Evolutionary conservation across 1,140 invertebrate genomes (phyloP), one percentile per base, ranked within the genome.

Genomic region (Heliconius eleuchia): DNA sequence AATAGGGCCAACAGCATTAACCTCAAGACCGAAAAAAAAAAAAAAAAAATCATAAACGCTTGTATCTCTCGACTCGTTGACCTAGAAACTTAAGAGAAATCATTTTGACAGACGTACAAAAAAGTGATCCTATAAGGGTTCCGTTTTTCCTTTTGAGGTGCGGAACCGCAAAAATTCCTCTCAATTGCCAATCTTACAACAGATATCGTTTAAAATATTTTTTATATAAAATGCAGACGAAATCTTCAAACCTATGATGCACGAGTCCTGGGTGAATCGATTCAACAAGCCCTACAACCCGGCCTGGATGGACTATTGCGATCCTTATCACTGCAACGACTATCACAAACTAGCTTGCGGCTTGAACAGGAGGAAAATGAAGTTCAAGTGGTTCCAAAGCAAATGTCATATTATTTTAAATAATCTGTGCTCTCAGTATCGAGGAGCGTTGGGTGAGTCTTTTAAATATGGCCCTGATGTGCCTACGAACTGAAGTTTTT

Each of bases 281-380:
- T 86, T 83, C 79, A 57, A 74, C 0, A 76, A 84, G 19, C 84
- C 84, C 0, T 90, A 80, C 73, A 23, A 87, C 19, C 85, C 91
- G 0, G 85, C 84, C 0, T 91, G 87, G 87, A 91, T 91, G 89
- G 91, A 92, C 42, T 92, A 89, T 76, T 92, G 91, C 30, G 91
- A 91, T 11, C 88, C 88, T 0, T 88, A 90, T 70, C 91, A 91
- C 18, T 92, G 91, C 73, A 88, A 89, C 16, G 88, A 89, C 39
- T 89, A 90, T 34, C 84, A 90, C 77, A 88, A 80, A 18, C 71
- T 77, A 0, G 85, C 84, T 0, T 90, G 89, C 34, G 88, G 88
- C 0, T 23, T 91, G 13, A 92, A 92, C 70, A 73, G 89, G 2
- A 52, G 74, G 2, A 84, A 70, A 0, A 87, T 88, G 84, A 84